A percentile compares a stretch with the other conserved stretches of the same genome.
Conservation (phyloP, 1,140 invertebrate genomes). For the Drosophila nasuta region DNA sequence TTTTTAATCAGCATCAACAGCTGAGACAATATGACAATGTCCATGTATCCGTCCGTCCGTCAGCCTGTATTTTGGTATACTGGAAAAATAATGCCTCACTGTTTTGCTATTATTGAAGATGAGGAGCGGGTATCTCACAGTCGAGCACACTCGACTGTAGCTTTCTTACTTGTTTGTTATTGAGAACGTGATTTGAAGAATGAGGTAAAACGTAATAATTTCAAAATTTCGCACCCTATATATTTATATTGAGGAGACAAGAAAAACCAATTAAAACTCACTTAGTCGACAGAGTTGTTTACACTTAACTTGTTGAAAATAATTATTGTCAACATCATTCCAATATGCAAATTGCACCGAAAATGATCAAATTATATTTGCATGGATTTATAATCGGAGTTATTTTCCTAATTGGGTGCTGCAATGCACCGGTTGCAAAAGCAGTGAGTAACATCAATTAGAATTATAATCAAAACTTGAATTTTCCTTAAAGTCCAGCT, state of each 20-base stretch:
- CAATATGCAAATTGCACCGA: constrained; percentile 2
- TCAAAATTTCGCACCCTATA: neutral
- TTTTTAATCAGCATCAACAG: too few relatives aligned
- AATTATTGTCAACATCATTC: constrained; percentile 25
- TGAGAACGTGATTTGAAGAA: neutral
- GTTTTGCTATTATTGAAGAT: too few relatives aligned
- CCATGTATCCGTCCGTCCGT: too few relatives aligned
- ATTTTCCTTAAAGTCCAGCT: constrained; percentile 20
- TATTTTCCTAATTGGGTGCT: neutral
- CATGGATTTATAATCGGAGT: neutral
- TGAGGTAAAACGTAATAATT: constrained; percentile 12
- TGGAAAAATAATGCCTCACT: too few relatives aligned
- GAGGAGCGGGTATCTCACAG: too few relatives aligned
- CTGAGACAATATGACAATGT: too few relatives aligned
- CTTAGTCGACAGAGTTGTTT: neutral
- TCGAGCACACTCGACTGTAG: too few relatives aligned
- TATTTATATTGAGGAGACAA: neutral
- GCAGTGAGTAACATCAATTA: constrained; percentile 42
- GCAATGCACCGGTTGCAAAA: neutral
- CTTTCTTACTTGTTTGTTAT: too few relatives aligned
- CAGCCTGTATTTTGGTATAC: too few relatives aligned
- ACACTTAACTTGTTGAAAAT: neutral
- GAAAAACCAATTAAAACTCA: constrained; percentile 27
- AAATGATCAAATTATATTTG: constrained; percentile 25
- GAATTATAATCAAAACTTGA: neutral